These are phyloP conservation scores for Neoitamus cyanurus DNA, from an alignment of 2,888 invertebrate species.

Conservation along the genomic window DNA sequence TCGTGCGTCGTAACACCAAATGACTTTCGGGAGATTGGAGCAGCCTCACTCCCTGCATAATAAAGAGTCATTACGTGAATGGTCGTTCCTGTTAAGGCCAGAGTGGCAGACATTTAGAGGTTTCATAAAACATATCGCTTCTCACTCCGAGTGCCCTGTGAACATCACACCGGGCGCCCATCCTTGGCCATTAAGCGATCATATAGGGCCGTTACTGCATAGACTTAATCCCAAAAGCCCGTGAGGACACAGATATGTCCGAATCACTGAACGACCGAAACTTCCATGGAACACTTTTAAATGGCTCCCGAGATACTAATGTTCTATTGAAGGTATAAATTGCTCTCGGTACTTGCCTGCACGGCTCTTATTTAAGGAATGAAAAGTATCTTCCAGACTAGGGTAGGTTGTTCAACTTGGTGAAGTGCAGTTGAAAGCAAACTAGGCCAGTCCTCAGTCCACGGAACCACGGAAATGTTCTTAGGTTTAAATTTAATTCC, in stretches of 20 bases:
- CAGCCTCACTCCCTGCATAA: too few species aligned
- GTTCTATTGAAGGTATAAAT: conserved; percentile 2
- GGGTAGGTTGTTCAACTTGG: neutral
- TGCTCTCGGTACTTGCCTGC: conserved; percentile 2
- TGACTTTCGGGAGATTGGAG: too few species aligned
- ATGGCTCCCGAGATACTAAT: neutral
- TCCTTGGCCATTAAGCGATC: too few species aligned
- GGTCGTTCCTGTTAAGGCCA: too few species aligned
- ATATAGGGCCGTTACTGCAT: too few species aligned
- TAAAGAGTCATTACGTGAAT: too few species aligned
- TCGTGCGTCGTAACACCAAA: too few species aligned
- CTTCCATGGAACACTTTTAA: neutral
- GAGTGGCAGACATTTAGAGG: too few species aligned
- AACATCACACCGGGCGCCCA: too few species aligned
- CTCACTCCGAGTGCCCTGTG: too few species aligned
- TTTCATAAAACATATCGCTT: too few species aligned
- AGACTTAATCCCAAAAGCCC: too few species aligned
- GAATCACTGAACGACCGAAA: neutral
- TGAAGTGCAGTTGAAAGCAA: neutral
- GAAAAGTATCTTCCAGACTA: neutral
- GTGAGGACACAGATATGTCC: neutral
- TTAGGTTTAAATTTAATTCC: neutral
- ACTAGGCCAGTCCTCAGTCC: conserved; percentile 14
- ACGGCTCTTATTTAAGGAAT: conserved; percentile 2
- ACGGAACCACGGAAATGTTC: neutral